Conservation (phyloP, 2,113 vertebrate species). For the Dendropsophus ebraccatus region DNA sequence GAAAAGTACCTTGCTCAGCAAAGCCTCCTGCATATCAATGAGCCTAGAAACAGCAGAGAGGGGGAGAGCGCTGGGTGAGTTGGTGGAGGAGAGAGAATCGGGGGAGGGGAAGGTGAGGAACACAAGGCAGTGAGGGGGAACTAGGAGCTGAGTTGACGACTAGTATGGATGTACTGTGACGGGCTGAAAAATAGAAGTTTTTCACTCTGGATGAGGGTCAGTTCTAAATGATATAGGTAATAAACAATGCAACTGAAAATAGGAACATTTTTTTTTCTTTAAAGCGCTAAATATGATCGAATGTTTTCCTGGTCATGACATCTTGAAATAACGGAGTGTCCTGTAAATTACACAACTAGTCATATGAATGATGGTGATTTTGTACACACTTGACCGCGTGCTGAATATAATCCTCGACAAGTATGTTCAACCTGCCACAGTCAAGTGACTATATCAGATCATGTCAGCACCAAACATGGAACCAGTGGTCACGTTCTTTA, state of each 20-base stretch:
- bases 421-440: neutral
- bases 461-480: neutral
- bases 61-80: conserved; percentile 40
- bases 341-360: neutral
- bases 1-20: conserved; percentile 60
- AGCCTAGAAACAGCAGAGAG: conserved; percentile 54
- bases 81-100: conserved; percentile 31
- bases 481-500: neutral
- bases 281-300: neutral
- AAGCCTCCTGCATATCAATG: conserved; percentile 60
- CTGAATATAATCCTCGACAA: neutral
- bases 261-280: no score
- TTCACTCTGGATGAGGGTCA: conserved; percentile 18
- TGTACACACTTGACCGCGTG: neutral
- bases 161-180: conserved; percentile 2
- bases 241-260: neutral
- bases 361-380: neutral
- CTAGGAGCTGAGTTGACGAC: conserved; percentile 23
- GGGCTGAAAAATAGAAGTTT: neutral
- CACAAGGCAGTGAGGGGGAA: conserved; percentile 16
- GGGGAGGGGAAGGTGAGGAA: conserved; percentile 32
- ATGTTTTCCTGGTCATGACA: neutral
- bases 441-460: neutral
- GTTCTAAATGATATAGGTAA: conserved; percentile 16
- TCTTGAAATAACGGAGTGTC: neutral